phyloP scores from a whole-genome alignment of 2,888 invertebrate species.

The Schizaphis graminum region DNA sequence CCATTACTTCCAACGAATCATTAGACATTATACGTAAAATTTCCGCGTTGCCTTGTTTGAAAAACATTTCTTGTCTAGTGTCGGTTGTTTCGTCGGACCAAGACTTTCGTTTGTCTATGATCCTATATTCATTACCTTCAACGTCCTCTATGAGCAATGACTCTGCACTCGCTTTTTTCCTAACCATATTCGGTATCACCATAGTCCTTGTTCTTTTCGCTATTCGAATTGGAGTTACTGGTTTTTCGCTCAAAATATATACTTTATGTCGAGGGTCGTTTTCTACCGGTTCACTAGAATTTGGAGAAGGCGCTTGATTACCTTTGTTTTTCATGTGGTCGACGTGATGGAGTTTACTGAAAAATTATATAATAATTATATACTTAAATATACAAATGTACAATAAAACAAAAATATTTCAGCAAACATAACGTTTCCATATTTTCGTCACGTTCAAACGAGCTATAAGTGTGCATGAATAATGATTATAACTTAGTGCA shows the following conservation, averaged over 20 bases:
- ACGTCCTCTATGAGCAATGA: constrained; percentile 76
- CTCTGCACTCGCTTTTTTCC: constrained; percentile 69
- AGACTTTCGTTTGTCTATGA: constrained; percentile 67
- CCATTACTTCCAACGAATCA: constrained; percentile 71
- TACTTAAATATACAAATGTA: background rate
- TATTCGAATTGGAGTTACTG: constrained; percentile 1
- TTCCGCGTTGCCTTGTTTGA: constrained; percentile 88
- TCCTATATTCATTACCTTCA: constrained; percentile 72
- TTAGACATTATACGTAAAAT: constrained; percentile 81
- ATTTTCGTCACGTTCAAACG: constrained; percentile 33
- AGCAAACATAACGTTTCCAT: background rate
- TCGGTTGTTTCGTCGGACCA: constrained; percentile 47
- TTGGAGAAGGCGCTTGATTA: constrained; percentile 16
- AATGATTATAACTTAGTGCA: constrained; percentile 43
- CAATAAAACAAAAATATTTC: background rate
- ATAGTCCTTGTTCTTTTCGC: constrained; percentile 35
- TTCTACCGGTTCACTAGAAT: background rate
- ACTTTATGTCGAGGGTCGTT: constrained; percentile 9
- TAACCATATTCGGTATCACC: background rate
- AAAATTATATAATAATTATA: background rate
- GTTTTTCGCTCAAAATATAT: constrained; percentile 55
- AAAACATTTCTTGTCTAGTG: constrained; percentile 76
- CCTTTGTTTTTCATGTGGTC: constrained; percentile 40
- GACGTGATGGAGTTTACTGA: background rate
- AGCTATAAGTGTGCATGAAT: background rate